Conservation (phyloP, 2,888 invertebrate genomes). For the Hoplodrina blanda region DNA sequence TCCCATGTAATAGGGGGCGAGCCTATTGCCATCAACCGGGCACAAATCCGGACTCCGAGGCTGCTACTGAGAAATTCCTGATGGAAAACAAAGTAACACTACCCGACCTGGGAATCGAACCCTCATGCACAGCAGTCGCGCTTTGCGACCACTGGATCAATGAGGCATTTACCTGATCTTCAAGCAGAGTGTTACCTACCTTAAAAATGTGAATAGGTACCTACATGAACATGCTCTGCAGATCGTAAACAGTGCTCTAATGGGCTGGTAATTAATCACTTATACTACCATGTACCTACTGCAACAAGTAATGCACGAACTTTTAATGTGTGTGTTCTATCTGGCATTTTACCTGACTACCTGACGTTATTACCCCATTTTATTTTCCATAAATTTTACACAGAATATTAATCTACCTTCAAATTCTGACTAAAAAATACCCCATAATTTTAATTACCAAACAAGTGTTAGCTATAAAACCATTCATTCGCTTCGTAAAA, state of each 20-base stretch:
- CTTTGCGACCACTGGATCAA: too few species aligned
- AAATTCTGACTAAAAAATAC: constrained; percentile 52
- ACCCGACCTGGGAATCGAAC: too few species aligned
- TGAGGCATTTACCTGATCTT: too few species aligned
- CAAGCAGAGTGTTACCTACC: too few species aligned
- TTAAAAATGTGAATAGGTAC: too few species aligned
- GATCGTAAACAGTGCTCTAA: constrained; percentile 13
- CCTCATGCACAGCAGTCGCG: too few species aligned
- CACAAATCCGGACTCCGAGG: too few species aligned
- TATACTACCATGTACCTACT: constrained; percentile 17
- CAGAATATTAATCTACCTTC: constrained; percentile 37
- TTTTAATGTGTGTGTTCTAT: constrained; percentile 21
- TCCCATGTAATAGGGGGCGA: too few species aligned
- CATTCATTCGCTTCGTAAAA: constrained; percentile 61
- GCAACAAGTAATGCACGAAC: constrained; percentile 23
- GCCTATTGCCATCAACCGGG: too few species aligned
- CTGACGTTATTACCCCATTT: constrained; percentile 26
- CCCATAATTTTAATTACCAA: constrained; percentile 69
- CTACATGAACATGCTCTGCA: constrained; percentile 3
- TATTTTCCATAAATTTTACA: constrained; percentile 31
- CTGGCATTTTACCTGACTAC: constrained; percentile 8
- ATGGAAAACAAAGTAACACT: too few species aligned
- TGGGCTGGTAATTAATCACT: constrained; percentile 28
- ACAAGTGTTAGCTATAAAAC: constrained; percentile 64
- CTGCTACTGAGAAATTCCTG: too few species aligned